Percentiles rank a stretch among this genome's conserved stretches.
These are phyloP conservation scores for Perithous albicinctus DNA, from an alignment of 2,888 invertebrate species.

Conservation along the genomic window DNA sequence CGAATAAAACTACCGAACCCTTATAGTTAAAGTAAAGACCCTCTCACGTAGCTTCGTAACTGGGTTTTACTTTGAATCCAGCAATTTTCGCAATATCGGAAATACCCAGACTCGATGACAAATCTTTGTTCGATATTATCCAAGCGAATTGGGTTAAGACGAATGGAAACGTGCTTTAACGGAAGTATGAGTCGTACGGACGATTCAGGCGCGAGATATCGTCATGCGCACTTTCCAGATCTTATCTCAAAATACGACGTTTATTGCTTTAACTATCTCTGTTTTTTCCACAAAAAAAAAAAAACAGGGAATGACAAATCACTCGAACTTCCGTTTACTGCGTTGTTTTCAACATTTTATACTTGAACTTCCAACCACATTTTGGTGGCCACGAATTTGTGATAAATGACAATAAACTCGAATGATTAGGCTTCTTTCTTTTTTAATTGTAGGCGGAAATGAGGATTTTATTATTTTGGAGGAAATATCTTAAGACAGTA, in stretches of 20 bases:
- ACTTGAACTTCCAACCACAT: no score
- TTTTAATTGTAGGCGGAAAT: no score
- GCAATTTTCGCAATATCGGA: not conserved
- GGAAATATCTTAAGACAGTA: no score
- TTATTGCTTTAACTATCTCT: not conserved
- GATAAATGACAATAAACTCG: no score
- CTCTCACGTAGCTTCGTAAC: not conserved
- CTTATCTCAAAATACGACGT: slow-evolving; percentile 28
- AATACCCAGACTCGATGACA: slow-evolving; percentile 21
- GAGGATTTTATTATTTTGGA: no score
- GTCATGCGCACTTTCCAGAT: slow-evolving; percentile 37
- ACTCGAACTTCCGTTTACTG: not conserved
- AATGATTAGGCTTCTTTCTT: no score
- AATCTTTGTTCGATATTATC: slow-evolving; percentile 18
- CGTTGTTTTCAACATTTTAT: not conserved
- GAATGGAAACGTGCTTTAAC: not conserved
- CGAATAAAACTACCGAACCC: slow-evolving; percentile 33
- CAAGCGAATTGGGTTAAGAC: slow-evolving; percentile 13
- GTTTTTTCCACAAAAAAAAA: not conserved
- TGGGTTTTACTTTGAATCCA: not conserved
- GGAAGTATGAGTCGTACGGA: slow-evolving; percentile 34
- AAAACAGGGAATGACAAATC: no score
- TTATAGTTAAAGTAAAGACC: no score
- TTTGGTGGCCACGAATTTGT: no score
- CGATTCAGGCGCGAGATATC: slow-evolving; percentile 52